Base-by-base conservation (phyloP, 2,888 invertebrate species). In the Lochmaea capreae region DNA sequence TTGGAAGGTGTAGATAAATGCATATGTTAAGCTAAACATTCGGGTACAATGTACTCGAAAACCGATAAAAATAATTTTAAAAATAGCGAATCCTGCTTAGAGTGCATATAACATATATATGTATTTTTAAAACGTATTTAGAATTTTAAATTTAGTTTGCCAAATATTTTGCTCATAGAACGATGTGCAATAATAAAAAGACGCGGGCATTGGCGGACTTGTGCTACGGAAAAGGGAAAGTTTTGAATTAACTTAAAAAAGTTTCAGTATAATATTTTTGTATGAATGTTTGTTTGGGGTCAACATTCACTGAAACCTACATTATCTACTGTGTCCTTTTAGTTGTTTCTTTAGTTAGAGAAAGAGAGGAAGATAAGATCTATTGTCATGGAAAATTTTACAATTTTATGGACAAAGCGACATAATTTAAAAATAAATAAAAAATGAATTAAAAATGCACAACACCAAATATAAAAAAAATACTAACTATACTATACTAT, bases 91-190 rank as follows among this genome's bases (percentile, higher is more conserved):
- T 75, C 77, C 79, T 78, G 81, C 81, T 81, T 82, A 81, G 82
- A 83, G 80, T 83, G 82, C 83, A 83, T 80, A 81, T 83, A 82
- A 82, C 81, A 83, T 82, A 18, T 54, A 54, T 82, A 54, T 54
- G 16, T 54, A 83, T 82, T 84, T 84, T 83, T 81, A 79, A 84
- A 83, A 83, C 83, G 82, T 79, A 81, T 83, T 83, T 82, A 80
- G 84, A 83, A 83, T 84, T 83, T 84, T 84, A 84, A 83, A 83
- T 83, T 83, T 84, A 84, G 84, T 83, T 84, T 82, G 83, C 80
- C 82, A 82, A 83, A 82, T 80, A 80, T 78, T 80, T 81, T 80
- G 79, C 80, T 79, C 81, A 76, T 81, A 81, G 81, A 79, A 75
- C 70, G 72, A 67, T 63, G 66, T 77, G 77, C 77, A 78, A 73